These are phyloP conservation scores for Lamprologus sp. DNA, from an alignment of 2,113 vertebrate species.

Conservation along the genomic window DNA sequence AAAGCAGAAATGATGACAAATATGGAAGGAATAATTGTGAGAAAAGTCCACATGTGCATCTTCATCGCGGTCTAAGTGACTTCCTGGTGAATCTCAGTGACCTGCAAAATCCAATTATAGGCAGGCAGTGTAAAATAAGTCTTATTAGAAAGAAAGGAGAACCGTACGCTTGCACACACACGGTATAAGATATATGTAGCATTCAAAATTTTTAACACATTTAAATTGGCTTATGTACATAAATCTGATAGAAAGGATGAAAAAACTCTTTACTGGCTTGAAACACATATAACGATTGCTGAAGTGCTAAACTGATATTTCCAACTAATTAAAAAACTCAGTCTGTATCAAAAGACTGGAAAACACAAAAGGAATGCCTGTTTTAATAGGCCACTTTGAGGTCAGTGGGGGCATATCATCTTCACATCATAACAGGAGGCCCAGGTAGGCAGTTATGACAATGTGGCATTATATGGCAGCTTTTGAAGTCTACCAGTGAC, in stretches of 20 bases:
- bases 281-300: neutral
- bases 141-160: neutral
- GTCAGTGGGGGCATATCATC: conserved; percentile 32
- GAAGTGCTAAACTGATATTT: neutral
- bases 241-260: neutral
- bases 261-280: neutral
- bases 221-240: neutral
- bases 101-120: neutral
- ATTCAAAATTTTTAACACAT: neutral
- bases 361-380: neutral
- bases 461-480: conserved; percentile 34
- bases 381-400: neutral
- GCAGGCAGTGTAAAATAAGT: neutral
- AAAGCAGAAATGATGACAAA: conserved; percentile 21
- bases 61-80: neutral
- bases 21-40: conserved; percentile 23
- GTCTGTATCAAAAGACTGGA: neutral
- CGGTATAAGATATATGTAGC: neutral
- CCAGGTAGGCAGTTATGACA: conserved; percentile 44
- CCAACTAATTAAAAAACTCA: neutral
- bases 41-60: conserved; percentile 44
- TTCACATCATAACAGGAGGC: conserved; percentile 46
- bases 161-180: neutral
- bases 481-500: conserved; percentile 54
- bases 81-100: conserved; percentile 13